Conservation (phyloP, 2,797 vertebrate genomes). For the Liasis olivaceus region DNA sequence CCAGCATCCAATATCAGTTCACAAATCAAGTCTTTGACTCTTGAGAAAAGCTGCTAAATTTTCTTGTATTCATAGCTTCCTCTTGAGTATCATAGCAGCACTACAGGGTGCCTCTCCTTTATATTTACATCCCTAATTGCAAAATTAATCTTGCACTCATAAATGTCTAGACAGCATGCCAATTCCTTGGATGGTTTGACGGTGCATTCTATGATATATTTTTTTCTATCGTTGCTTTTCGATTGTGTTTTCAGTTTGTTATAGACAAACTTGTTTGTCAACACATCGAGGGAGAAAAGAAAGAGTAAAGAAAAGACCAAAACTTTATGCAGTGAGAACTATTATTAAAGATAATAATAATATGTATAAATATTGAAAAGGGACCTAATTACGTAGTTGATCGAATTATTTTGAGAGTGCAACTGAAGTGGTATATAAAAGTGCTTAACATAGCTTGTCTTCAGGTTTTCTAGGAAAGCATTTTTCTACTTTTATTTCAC, state of each 20-base stretch:
- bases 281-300: background rate
- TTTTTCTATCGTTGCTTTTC: background rate
- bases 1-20: background rate
- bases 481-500: background rate
- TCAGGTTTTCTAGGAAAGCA: background rate
- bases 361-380: background rate
- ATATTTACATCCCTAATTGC: background rate
- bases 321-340: background rate
- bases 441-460: background rate
- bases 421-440: background rate
- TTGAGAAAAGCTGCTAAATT: background rate
- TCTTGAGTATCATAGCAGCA: background rate
- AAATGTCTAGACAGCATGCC: fast-evolving
- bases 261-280: background rate
- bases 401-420: background rate
- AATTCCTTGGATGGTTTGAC: background rate
- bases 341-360: background rate
- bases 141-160: background rate
- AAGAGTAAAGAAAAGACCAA: background rate
- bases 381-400: background rate
- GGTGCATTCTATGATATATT: background rate
- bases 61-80: background rate
- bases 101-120: fast-evolving
- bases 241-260: constrained; percentile 17
- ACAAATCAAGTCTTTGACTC: fast-evolving